Evolutionary conservation across 2,797 vertebrate genomes (phyloP).

Genomic region (Esox lucius): DNA sequence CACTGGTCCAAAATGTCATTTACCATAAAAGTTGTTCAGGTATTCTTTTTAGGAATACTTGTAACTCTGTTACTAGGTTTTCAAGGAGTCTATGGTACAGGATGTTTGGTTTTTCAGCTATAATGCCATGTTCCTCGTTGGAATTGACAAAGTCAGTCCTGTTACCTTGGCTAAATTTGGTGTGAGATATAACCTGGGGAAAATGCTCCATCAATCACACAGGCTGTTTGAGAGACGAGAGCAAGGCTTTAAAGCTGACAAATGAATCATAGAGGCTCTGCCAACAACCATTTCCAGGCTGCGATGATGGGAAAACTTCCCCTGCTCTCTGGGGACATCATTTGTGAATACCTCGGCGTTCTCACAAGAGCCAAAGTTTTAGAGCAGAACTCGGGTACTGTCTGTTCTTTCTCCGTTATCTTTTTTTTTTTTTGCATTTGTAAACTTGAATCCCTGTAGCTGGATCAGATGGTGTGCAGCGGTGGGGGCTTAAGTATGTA

Average conservation of each 20-base stretch:
- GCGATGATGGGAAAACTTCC: slow-evolving; percentile 66
- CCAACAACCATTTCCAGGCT: slow-evolving; percentile 62
- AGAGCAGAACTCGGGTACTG: slow-evolving; percentile 40
- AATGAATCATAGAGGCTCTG: slow-evolving; percentile 62
- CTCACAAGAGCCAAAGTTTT: slow-evolving; percentile 59
- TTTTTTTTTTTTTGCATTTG: slow-evolving; percentile 33
- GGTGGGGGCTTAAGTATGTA: slow-evolving; percentile 71
- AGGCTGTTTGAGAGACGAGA: slow-evolving; percentile 28
- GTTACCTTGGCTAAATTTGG: slow-evolving; percentile 67
- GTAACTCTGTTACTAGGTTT: slow-evolving; percentile 51
- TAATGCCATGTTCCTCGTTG: slow-evolving; percentile 49
- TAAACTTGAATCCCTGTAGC: slow-evolving; percentile 63
- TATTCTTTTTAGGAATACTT: neutral
- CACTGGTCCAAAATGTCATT: neutral
- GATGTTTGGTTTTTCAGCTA: slow-evolving; percentile 57
- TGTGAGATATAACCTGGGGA: slow-evolving; percentile 60
- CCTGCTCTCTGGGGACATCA: slow-evolving; percentile 59
- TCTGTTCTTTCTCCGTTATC: neutral
- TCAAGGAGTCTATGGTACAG: slow-evolving; percentile 39
- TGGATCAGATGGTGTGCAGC: slow-evolving; percentile 59
- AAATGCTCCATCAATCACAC: slow-evolving; percentile 70
- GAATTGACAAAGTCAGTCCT: slow-evolving; percentile 59
- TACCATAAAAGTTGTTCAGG: neutral
- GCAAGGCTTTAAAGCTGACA: slow-evolving; percentile 50
- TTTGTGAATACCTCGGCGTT: slow-evolving; percentile 55